Evolutionary conservation across 2,888 invertebrate genomes (phyloP), one percentile per base, ranked within the genome.

Genomic region (Protophormia terraenovae): DNA sequence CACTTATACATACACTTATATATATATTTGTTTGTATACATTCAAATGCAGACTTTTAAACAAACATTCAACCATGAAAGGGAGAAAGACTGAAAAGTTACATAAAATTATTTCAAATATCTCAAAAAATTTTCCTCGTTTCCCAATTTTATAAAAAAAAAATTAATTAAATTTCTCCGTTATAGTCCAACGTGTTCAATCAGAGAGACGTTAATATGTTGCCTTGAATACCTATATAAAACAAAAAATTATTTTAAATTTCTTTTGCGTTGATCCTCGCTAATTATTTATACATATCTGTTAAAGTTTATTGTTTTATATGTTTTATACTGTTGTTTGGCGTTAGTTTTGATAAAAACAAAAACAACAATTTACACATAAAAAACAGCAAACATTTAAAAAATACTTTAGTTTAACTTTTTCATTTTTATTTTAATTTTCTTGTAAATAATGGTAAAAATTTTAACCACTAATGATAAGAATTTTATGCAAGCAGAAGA

Each of bases 401-500:
- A 53, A 50, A 53, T 62, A 72, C 47, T 80, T 71, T 45, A 32
- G 53, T 72, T 73, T 75, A 27, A 19, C 32, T 64, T 71, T 55
- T 53, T 14, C 32, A 38, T 72, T 55, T 41, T 53, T 72, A 45
- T 80, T 73, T 45, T 41, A 81, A 81, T 58, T 47, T 81, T 67
- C 75, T 75, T 81, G 19, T 81, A 45, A 81, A 35, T 75, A 81
- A 47, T 75, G 81, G 67, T 67, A 47, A 81, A 75, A 81, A 81
- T 67, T 60, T 27, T 53, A 67, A 69, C 81, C 81, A 81, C 45
- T 75, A 81, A 47, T 81, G 45, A 81, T 47, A 81, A 75, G 60
- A 81, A 81, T 8, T 55, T 72, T 72, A n/a, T 32, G 41, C 62
- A 58, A 47, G 35, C 38, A 64, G n/a, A 64, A 22, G 12, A 10